Base-by-base conservation (phyloP, 2,797 vertebrate species). In the Mormyrops attenuatus region DNA sequence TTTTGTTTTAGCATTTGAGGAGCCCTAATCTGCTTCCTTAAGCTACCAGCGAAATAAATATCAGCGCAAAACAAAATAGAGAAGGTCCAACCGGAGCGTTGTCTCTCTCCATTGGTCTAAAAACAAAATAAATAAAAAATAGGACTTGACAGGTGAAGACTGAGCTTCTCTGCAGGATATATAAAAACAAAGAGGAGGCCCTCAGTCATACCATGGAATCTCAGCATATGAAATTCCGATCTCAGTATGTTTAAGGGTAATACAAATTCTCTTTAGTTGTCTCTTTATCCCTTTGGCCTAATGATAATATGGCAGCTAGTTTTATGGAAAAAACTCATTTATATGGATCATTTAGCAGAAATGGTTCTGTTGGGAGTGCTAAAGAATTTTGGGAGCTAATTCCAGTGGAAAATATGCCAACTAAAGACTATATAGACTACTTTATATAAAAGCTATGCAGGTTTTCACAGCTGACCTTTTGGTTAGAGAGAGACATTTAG, bases 1-100 rank as follows among this genome's bases (percentile, higher is more conserved):
- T 86, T 87, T 87, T 57, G 85, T 60, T 87, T 30, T 57, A 52
- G 52, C 85, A n/a, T 87, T 87, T 87, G 13, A 47, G 63, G 26
- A 69, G 60, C 57, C 60, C 26, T 69, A 73, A 73, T 66, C 22
- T 26, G 38, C 22, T 73, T 60, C 41, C 60, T 47, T 66, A 50
- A 73, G 87, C 87, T 69, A 49, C 41, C 87, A 20, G 30, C 20
- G 30, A 57, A 87, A 55, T 87, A 87, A 87, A 87, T 41, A 57
- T 34, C 15, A 41, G 30, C 34, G 85, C 17, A 52, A 87, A 87
- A 9, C 22, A 20, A 87, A 55, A 55, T 1, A 13, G 52, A 87
- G 53, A 57, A 57, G 85, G 53, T 60, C 85, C 11, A 87, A 87
- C 22, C 26, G 8, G 13, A 87, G 34, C 20, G 3, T 34, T 34